These are phyloP conservation scores for Brachionus paranguensis DNA, from an alignment of 1,140 invertebrate species.

Conservation along the genomic window DNA sequence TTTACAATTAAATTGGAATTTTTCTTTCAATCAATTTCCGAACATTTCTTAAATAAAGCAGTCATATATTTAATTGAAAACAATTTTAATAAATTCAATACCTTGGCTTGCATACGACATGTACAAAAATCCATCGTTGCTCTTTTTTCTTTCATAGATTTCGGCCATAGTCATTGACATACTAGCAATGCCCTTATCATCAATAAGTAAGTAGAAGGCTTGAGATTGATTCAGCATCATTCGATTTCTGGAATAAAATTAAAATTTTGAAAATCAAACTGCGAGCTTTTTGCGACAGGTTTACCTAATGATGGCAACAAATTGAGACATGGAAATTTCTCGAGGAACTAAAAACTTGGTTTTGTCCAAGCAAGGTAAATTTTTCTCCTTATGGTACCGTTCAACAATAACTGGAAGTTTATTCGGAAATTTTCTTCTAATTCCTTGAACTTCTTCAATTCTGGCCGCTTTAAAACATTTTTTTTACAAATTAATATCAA, in stretches of 20 bases:
- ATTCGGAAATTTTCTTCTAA: slow-evolving; percentile 56
- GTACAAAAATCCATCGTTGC: slow-evolving; percentile 75
- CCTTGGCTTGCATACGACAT: slow-evolving; percentile 77
- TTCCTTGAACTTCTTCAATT: slow-evolving; percentile 56
- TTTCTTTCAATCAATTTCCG: neutral
- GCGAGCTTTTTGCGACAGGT: neutral
- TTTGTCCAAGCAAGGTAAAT: slow-evolving; percentile 61
- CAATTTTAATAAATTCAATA: neutral
- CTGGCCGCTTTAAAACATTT: slow-evolving; percentile 51
- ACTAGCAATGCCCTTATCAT: slow-evolving; percentile 72
- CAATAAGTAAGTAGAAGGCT: slow-evolving; percentile 73
- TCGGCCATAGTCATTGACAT: slow-evolving; percentile 72
- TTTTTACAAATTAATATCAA: neutral
- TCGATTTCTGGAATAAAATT: slow-evolving; percentile 45
- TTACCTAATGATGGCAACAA: slow-evolving; percentile 63
- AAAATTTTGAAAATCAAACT: neutral
- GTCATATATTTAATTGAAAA: neutral
- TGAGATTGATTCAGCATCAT: slow-evolving; percentile 55
- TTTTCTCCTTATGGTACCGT: slow-evolving; percentile 60
- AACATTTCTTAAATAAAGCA: neutral
- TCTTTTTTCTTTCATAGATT: slow-evolving; percentile 68
- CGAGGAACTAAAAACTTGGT: slow-evolving; percentile 65
- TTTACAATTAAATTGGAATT: neutral
- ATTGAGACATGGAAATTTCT: slow-evolving; percentile 63
- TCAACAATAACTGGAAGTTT: slow-evolving; percentile 62